A percentile compares a stretch with the other conserved stretches of the same genome.
These are phyloP conservation scores for Semotilus atromaculatus DNA, from an alignment of 2,797 vertebrate genomes.

Conservation along the genomic window DNA sequence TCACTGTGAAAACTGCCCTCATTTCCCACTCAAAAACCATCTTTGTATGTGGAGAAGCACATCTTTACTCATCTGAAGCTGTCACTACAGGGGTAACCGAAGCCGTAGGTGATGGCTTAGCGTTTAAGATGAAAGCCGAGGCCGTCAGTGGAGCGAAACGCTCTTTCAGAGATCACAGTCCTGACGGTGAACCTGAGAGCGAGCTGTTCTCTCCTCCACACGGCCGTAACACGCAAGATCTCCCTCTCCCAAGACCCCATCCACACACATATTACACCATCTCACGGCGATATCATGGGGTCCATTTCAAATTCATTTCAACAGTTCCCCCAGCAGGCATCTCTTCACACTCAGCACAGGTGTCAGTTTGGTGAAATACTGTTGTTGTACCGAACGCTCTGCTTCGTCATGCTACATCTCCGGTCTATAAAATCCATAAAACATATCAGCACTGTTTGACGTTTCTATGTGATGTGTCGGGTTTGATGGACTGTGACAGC, in stretches of 20 bases:
- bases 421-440: constrained; percentile 65
- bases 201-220: constrained; percentile 65
- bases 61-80: constrained; percentile 39
- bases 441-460: constrained; percentile 62
- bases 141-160: constrained; percentile 65
- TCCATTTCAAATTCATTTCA: constrained; percentile 58
- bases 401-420: constrained; percentile 46
- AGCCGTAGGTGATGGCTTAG: constrained; percentile 53
- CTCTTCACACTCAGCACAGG: constrained; percentile 32
- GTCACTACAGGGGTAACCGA: constrained; percentile 50
- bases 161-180: constrained; percentile 71
- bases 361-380: constrained; percentile 56
- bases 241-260: constrained; percentile 40
- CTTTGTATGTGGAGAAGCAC: constrained; percentile 25
- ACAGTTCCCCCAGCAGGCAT: constrained; percentile 39
- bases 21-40: constrained; percentile 18
- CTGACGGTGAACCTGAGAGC: constrained; percentile 70
- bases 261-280: constrained; percentile 36
- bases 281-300: constrained; percentile 44
- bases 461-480: constrained; percentile 62
- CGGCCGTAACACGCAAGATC: constrained; percentile 66
- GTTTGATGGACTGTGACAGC: constrained; percentile 62
- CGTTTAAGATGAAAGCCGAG: constrained; percentile 63
- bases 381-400: constrained; percentile 20
- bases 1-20: constrained; percentile 18